These are phyloP conservation scores for Xiphophorus birchmanni DNA, from an alignment of 2,797 vertebrate species.

Conservation along the genomic window DNA sequence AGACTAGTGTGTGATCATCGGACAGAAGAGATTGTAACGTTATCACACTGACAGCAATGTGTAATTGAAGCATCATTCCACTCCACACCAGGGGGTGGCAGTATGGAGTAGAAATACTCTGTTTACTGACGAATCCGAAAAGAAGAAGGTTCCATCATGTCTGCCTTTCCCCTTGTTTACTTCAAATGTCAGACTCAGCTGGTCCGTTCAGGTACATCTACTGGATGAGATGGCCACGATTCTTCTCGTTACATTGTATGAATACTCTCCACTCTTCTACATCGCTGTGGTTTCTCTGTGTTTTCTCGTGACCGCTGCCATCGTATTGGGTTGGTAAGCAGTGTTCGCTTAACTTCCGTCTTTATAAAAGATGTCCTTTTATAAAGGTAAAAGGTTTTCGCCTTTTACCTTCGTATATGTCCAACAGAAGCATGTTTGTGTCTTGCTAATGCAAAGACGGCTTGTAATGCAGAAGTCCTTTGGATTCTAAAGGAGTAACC, in stretches of 20 bases:
- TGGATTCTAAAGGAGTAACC: background rate
- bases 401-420: background rate
- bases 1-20: too few relatives aligned
- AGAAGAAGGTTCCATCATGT: background rate
- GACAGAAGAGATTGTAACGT: background rate
- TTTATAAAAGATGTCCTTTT: too few relatives aligned
- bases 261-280: slow-evolving; percentile 93
- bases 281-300: slow-evolving; percentile 90
- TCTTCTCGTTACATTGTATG: slow-evolving; percentile 89
- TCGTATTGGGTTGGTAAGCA: slow-evolving; percentile 91
- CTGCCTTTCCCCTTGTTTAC: background rate
- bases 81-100: background rate
- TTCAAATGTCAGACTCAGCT: background rate
- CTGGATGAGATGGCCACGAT: slow-evolving; percentile 83
- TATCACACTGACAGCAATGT: background rate
- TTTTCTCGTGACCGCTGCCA: slow-evolving; percentile 91
- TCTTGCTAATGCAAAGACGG: background rate
- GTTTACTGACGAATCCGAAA: background rate
- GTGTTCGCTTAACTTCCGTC: background rate
- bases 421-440: background rate
- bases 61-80: background rate
- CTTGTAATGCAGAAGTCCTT: background rate
- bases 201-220: background rate
- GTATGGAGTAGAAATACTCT: background rate
- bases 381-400: background rate